Conservation (phyloP, 2,113 vertebrate genomes). For the Pollachius pollachius region DNA sequence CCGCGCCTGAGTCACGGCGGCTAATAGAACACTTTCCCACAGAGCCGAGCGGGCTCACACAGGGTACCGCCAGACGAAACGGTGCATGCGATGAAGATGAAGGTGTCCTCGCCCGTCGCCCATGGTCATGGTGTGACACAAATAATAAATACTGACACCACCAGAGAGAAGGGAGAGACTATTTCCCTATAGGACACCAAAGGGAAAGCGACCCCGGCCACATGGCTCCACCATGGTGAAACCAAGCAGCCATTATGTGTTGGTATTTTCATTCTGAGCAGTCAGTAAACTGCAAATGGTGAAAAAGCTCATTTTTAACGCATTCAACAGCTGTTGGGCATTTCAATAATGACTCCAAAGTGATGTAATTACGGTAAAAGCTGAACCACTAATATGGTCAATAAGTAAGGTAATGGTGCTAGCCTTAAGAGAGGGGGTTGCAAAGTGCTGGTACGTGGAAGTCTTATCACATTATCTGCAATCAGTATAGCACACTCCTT, state of each 20-base stretch:
- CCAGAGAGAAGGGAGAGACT: background rate
- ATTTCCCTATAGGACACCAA: background rate
- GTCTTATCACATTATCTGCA: no score
- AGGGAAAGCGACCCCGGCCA: background rate
- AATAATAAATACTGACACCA: background rate
- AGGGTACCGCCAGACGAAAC: no score
- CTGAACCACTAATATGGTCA: background rate
- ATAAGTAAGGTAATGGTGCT: background rate
- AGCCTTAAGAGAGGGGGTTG: background rate
- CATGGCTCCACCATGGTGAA: constrained; percentile 60
- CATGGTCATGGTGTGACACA: no score
- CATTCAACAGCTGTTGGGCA: background rate
- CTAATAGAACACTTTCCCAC: no score
- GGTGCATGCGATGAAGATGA: no score
- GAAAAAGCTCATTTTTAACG: constrained; percentile 3
- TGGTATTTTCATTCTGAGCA: background rate
- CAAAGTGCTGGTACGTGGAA: no score
- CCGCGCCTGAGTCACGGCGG: no score
- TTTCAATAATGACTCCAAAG: background rate
- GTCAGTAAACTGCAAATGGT: background rate
- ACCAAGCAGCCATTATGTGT: constrained; percentile 16
- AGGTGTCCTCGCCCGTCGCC: no score
- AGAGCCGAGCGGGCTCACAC: no score
- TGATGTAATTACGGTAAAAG: background rate
- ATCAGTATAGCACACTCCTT: no score